phyloP scores from a whole-genome alignment of 2,888 invertebrate genomes.

The Galerucella pusilla region DNA sequence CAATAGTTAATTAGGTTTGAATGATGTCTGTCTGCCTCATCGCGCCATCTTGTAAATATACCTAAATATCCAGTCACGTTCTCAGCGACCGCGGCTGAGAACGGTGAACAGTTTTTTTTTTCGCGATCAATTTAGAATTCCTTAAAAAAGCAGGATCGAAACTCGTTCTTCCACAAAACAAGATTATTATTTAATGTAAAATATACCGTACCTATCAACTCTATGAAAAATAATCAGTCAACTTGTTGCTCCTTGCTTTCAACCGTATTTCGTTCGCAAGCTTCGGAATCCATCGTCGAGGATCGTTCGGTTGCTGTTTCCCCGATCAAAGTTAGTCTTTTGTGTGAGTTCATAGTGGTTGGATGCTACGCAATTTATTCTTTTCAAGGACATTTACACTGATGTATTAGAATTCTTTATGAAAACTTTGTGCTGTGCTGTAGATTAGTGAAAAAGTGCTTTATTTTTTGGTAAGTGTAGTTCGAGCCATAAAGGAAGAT shows the following conservation, averaged over 20 bases:
- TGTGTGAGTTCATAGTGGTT: constrained; percentile 41
- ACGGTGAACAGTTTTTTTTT: constrained; percentile 37
- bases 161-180: constrained; percentile 46
- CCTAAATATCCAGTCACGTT: constrained; percentile 24
- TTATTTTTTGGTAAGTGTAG: constrained; percentile 42
- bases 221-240: constrained; percentile 48
- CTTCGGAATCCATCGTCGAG: constrained; percentile 29
- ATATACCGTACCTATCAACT: constrained; percentile 42
- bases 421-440: constrained; percentile 40
- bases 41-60: constrained; percentile 26
- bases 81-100: constrained; percentile 29
- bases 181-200: constrained; percentile 46
- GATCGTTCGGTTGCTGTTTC: constrained; percentile 34
- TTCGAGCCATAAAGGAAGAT: constrained; percentile 34
- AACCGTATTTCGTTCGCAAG: constrained; percentile 35
- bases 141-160: constrained; percentile 38
- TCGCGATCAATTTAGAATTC: constrained; percentile 36
- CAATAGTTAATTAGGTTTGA: constrained; percentile 16
- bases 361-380: constrained; percentile 42
- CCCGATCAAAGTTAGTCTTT: constrained; percentile 47
- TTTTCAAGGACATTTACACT: constrained; percentile 46
- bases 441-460: constrained; percentile 29
- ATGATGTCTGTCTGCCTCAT: constrained; percentile 15
- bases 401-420: constrained; percentile 19
- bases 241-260: constrained; percentile 49